A percentile compares a stretch with the other conserved stretches of the same genome.
phyloP scores from a whole-genome alignment of 2,113 vertebrate species.

The Dasyprocta punctata region DNA sequence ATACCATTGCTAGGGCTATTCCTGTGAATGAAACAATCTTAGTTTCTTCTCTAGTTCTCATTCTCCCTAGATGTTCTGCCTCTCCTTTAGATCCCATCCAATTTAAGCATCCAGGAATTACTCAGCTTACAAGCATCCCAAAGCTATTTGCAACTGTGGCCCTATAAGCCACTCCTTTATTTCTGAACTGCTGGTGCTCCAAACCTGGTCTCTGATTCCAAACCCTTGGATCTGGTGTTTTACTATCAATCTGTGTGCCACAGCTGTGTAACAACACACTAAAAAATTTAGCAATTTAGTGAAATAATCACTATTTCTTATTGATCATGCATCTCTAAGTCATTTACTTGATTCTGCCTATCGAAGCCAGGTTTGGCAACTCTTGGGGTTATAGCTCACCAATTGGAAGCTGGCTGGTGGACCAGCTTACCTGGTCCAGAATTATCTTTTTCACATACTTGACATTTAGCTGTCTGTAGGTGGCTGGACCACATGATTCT shows the following conservation, averaged over 20 bases:
- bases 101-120: neutral
- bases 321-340: neutral
- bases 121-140: neutral
- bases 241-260: neutral
- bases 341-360: neutral
- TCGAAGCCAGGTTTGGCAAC: neutral
- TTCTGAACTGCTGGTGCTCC: neutral
- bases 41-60: neutral
- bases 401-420: neutral
- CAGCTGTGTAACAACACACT: neutral
- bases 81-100: neutral
- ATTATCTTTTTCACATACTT: neutral
- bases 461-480: neutral
- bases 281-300: neutral
- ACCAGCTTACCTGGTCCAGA: neutral
- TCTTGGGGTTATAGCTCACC: neutral
- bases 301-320: neutral
- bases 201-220: slow-evolving; percentile 8
- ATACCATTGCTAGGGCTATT: neutral
- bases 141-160: neutral
- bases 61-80: neutral
- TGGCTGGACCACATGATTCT: neutral
- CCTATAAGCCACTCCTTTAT: neutral
- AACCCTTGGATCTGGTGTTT: neutral
- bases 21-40: neutral